Percentiles rank a stretch among this genome's conserved stretches.
phyloP scores from a whole-genome alignment of 2,113 vertebrate species.

The Gymnobelideus leadbeateri region DNA sequence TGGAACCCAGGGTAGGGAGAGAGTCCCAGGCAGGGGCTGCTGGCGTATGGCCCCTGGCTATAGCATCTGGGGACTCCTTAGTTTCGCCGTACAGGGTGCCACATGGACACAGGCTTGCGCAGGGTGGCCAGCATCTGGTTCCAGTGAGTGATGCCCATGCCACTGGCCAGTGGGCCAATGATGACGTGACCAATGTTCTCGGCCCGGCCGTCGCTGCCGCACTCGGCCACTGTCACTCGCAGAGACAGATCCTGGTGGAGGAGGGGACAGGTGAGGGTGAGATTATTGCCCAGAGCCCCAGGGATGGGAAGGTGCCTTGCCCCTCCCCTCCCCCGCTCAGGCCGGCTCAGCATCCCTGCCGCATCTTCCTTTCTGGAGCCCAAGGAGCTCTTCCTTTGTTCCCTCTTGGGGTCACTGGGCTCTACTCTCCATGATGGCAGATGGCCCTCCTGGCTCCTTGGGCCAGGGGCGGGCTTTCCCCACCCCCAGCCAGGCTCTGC shows the following conservation, averaged over 20 bases:
- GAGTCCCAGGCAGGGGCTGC: neutral
- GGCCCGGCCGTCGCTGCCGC: slow-evolving; percentile 90
- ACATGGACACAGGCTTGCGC: slow-evolving; percentile 97
- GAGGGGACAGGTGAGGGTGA: neutral
- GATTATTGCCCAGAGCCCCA: neutral
- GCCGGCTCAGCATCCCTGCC: no score
- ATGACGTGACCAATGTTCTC: slow-evolving; percentile 97
- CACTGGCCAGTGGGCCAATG: slow-evolving; percentile 93
- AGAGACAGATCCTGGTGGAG: slow-evolving; percentile 93
- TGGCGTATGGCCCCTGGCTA: neutral
- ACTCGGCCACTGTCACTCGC: slow-evolving; percentile 95
- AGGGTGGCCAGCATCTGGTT: slow-evolving; percentile 99
- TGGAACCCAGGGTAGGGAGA: neutral
- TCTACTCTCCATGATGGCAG: no score
- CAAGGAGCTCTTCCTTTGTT: no score
- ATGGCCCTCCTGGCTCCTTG: no score
- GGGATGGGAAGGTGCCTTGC: no score
- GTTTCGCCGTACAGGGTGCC: slow-evolving; percentile 93
- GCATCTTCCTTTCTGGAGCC: no score
- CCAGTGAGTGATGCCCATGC: slow-evolving; percentile 98
- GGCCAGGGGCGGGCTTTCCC: neutral
- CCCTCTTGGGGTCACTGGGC: no score
- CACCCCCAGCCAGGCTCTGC: no score
- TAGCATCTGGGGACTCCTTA: slow-evolving; percentile 75
- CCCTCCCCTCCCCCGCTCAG: no score